phyloP scores from a whole-genome alignment of 2,113 vertebrate species.

The Antennarius striatus region DNA sequence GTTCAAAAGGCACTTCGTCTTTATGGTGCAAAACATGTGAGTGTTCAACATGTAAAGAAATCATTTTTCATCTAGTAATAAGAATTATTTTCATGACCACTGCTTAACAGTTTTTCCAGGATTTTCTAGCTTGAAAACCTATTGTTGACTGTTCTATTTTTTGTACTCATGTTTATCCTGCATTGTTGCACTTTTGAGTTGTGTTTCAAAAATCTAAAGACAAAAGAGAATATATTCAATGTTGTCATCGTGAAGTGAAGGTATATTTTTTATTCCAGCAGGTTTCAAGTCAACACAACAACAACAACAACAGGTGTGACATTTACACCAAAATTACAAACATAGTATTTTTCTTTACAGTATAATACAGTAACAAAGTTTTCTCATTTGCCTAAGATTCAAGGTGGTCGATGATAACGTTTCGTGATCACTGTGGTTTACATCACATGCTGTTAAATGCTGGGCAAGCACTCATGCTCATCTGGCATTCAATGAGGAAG shows the following conservation, averaged over 20 bases:
- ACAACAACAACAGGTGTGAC: constrained; percentile 10
- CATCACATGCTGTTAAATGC: constrained; percentile 47
- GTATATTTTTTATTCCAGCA: constrained; percentile 45
- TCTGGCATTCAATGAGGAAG: not conserved
- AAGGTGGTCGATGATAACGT: constrained; percentile 17
- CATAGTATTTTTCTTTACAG: constrained; percentile 21
- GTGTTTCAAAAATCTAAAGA: not conserved
- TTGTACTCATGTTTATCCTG: too few species aligned
- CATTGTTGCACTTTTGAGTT: too few species aligned
- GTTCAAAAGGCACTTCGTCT: too few species aligned
- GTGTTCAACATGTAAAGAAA: too few species aligned
- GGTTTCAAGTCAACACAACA: constrained; percentile 18
- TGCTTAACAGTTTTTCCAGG: too few species aligned
- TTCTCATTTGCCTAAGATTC: constrained; percentile 1
- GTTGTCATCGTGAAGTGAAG: constrained; percentile 1
- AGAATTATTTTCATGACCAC: too few species aligned
- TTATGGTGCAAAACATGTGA: too few species aligned
- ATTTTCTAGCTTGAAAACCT: too few species aligned
- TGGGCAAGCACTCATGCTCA: constrained; percentile 43
- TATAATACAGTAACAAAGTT: constrained; percentile 22
- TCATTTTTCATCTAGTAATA: not conserved
- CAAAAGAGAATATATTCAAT: not conserved
- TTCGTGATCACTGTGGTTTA: constrained; percentile 18
- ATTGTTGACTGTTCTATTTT: too few species aligned
- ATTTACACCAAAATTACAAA: constrained; percentile 17